A percentile compares a stretch with the other conserved stretches of the same genome.
phyloP scores from a whole-genome alignment of 1,140 invertebrate species.

The Apis cerana region DNA sequence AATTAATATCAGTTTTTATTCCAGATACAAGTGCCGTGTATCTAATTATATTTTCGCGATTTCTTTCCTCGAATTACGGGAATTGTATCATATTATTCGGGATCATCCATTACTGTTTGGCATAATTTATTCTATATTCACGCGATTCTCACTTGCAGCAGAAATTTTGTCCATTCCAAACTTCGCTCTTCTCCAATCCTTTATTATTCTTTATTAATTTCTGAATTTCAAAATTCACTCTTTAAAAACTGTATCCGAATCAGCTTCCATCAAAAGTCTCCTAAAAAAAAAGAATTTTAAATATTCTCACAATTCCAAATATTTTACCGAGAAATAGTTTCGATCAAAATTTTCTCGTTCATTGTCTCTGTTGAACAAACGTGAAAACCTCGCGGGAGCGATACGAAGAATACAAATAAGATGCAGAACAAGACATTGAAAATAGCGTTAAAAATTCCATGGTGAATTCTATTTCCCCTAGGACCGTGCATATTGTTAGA shows the following conservation, averaged over 20 bases:
- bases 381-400: slow-evolving; percentile 57
- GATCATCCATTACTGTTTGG: slow-evolving; percentile 64
- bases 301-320: too few relatives aligned
- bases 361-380: neutral
- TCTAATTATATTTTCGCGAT: too few relatives aligned
- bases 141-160: slow-evolving; percentile 43
- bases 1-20: too few relatives aligned
- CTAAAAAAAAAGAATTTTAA: neutral
- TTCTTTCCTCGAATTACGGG: slow-evolving; percentile 22
- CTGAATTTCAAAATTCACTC: neutral
- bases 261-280: too few relatives aligned
- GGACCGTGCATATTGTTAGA: slow-evolving; percentile 44
- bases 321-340: neutral
- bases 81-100: slow-evolving; percentile 41
- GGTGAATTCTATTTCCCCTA: slow-evolving; percentile 62
- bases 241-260: too few relatives aligned
- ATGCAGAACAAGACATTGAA: slow-evolving; percentile 59
- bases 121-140: slow-evolving; percentile 65
- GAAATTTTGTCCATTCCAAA: slow-evolving; percentile 51
- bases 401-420: slow-evolving; percentile 48
- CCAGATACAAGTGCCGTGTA: too few relatives aligned
- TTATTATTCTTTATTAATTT: neutral
- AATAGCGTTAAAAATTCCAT: slow-evolving; percentile 74
- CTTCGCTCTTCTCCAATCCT: too few relatives aligned
- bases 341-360: slow-evolving; percentile 42